Evolutionary conservation across 2,113 vertebrate genomes (phyloP), one percentile per base, ranked within the genome.

Genomic region (Accipiter virgatus): DNA sequence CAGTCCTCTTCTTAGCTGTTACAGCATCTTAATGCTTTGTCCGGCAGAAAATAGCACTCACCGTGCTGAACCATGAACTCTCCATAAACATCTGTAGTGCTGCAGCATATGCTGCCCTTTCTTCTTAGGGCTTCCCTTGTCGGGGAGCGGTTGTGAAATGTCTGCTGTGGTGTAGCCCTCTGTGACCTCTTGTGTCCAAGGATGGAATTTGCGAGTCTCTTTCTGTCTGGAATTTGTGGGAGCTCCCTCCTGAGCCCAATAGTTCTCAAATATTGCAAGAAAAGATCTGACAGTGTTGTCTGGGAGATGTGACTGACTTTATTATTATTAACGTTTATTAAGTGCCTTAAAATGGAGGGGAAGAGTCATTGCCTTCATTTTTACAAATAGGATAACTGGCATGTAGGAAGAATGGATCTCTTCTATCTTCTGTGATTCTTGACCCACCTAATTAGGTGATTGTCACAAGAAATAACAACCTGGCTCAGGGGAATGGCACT

Each of bases 371-470:
- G 72, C 83, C 55, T 90, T 86, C 19, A n/a, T 96, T 89, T 87
- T 96, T 90, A 82, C 42, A 80, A 93, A 73, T 19, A 72, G 56
- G 43, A 79, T 62, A 80, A 50, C 58, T 82, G 81, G 86, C 66
- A 8, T 17, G 34, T 70, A 45, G 81, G 61, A 82, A 65, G 74
- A 86, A 82, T 72, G 48, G 36, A 70, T 95, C 65, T 95, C 56
- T 87, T 93, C 88, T 67, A 18, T 95, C 80, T 95, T 89, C 74
- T 87, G 78, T 80, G 68, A 47, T 93, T 95, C 87, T 62, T 95
- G 89, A 93, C 94, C 91, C 95, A 95, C 84, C 89, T 96, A 89
- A 94, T 94, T 65, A 94, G 86, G 58, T 96, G 83, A 85, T 88
- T 89, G 93, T 89, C 91, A 58, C 1, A 3, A 85, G 94, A 85